Conservation (phyloP, 2,797 vertebrate genomes). For the Cephalopachus bancanus region DNA sequence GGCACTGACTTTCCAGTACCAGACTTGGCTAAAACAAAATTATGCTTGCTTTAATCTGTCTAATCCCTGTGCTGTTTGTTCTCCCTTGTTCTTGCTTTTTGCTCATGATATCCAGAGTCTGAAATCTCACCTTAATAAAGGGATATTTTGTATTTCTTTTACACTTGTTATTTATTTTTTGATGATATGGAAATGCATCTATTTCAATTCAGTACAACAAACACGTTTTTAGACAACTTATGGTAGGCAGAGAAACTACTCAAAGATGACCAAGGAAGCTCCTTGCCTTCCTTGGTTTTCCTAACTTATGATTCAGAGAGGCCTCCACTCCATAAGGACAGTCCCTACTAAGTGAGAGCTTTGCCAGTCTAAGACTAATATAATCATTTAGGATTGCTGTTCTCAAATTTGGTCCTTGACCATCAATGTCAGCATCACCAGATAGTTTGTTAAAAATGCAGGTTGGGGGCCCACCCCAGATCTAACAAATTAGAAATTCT, state of each 20-base stretch:
- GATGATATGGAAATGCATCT: background rate
- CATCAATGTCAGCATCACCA: background rate
- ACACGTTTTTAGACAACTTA: background rate
- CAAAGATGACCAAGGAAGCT: background rate
- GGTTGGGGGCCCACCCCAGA: background rate
- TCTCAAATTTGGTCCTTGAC: too few species aligned
- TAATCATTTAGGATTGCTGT: background rate
- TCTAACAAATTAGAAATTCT: background rate
- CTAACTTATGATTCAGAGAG: background rate
- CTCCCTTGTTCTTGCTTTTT: background rate
- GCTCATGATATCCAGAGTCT: background rate
- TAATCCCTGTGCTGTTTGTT: background rate
- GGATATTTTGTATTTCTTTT: background rate
- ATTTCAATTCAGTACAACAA: background rate
- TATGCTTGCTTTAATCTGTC: background rate
- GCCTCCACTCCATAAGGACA: background rate
- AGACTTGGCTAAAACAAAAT: background rate
- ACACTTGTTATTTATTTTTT: background rate
- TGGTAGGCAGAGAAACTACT: background rate
- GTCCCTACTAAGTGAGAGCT: background rate
- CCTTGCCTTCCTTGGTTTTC: background rate
- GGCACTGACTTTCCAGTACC: background rate
- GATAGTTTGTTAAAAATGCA: background rate
- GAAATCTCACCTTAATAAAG: background rate
- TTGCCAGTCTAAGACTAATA: background rate